Evolutionary conservation across 2,888 invertebrate species (phyloP).

Genomic region (Dione vanillae): DNA sequence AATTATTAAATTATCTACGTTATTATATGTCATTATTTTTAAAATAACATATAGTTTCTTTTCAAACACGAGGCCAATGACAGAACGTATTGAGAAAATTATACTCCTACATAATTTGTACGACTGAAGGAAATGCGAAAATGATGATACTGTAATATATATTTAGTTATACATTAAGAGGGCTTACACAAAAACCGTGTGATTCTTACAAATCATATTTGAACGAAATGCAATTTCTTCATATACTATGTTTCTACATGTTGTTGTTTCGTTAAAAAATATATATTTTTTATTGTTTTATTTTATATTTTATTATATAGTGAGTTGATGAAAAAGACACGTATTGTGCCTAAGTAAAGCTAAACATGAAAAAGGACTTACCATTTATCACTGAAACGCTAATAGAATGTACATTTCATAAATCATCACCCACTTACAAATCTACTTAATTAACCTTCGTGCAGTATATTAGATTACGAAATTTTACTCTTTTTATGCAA

Average conservation of each 20-base stretch:
- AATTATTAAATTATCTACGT: background rate
- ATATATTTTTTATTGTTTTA: too few species aligned
- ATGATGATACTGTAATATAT: conserved; percentile 47
- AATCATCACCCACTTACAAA: conserved; percentile 26
- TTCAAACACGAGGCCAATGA: background rate
- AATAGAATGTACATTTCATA: conserved; percentile 7
- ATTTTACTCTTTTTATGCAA: conserved; percentile 10
- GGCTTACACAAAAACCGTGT: background rate
- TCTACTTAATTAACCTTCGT: conserved; percentile 11
- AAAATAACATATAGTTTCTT: background rate
- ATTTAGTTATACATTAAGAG: conserved; percentile 39
- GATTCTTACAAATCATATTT: background rate
- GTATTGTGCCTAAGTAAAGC: background rate
- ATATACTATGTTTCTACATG: background rate
- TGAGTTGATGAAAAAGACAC: background rate
- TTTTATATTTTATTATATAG: background rate
- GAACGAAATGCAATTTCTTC: background rate
- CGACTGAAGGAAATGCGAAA: conserved; percentile 51
- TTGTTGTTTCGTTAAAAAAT: background rate
- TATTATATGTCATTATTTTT: background rate
- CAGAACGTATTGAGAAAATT: conserved; percentile 6
- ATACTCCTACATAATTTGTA: conserved; percentile 20
- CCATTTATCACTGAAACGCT: conserved; percentile 9
- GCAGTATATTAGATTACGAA: background rate
- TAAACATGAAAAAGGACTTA: conserved; percentile 8